Conservation (phyloP, 2,888 invertebrate species). For the Agrotis puta region DNA sequence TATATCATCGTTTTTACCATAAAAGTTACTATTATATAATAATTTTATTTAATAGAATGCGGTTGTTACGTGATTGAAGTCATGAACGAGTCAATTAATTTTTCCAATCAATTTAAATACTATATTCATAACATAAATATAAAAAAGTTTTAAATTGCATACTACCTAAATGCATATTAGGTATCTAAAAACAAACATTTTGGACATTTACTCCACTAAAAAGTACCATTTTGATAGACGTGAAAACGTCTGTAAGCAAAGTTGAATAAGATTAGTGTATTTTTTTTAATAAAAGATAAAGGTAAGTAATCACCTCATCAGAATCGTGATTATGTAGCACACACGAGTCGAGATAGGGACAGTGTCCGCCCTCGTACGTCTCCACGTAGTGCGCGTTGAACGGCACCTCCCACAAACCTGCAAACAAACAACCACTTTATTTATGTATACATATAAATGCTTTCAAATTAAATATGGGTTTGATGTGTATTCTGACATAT, state of each 20-base stretch:
- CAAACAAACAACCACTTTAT: conserved; percentile 56
- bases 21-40: conserved; percentile 31
- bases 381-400: conserved; percentile 97
- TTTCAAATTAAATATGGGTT: conserved; percentile 34
- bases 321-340: conserved; percentile 97
- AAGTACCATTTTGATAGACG: no score
- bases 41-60: neutral
- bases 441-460: conserved; percentile 11
- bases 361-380: conserved; percentile 97
- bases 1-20: conserved; percentile 38
- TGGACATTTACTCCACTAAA: no score
- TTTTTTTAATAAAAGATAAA: neutral
- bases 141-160: no score
- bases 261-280: no score
- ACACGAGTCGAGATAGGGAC: conserved; percentile 97
- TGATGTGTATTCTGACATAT: conserved; percentile 17
- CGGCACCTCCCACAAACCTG: conserved; percentile 97
- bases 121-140: no score
- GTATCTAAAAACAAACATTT: no score
- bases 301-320: conserved; percentile 85
- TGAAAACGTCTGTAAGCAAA: no score
- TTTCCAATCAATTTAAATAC: neutral
- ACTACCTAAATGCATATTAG: no score
- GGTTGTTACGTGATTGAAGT: conserved; percentile 10
- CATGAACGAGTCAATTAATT: conserved; percentile 17